phyloP scores from a whole-genome alignment of 2,888 invertebrate species.

The Volucella inflata region DNA sequence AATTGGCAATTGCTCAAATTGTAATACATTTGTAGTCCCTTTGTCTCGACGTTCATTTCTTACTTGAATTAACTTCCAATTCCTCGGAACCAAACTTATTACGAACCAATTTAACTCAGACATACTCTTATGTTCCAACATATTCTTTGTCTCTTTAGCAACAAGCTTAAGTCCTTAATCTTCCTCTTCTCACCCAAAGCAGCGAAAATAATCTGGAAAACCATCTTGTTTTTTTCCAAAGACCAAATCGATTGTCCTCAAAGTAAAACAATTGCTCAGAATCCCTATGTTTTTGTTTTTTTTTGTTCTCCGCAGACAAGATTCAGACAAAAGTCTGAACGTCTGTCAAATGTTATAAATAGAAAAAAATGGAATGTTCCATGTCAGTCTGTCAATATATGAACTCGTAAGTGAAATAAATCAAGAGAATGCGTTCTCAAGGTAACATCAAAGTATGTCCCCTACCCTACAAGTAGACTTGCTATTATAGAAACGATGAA shows the following conservation, averaged over 20 bases:
- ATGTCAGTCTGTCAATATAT: slow-evolving; percentile 21
- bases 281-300: background rate
- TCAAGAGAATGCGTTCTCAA: slow-evolving; percentile 3
- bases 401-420: slow-evolving; percentile 5
- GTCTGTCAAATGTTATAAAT: background rate
- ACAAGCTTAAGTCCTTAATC: slow-evolving; percentile 5
- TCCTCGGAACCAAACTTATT: background rate
- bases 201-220: background rate
- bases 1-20: no score
- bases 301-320: background rate
- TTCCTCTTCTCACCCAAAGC: background rate
- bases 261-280: background rate
- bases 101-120: slow-evolving; percentile 21
- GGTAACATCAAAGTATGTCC: slow-evolving; percentile 14
- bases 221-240: background rate
- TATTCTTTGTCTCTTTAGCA: slow-evolving; percentile 6
- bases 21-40: no score
- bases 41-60: no score
- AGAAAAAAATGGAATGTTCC: background rate
- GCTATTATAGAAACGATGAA: background rate
- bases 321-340: background rate
- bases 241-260: background rate
- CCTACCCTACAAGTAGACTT: background rate
- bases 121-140: background rate
- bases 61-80: slow-evolving; percentile 7